These are phyloP conservation scores for Coenonympha glycerion DNA, from an alignment of 2,888 invertebrate genomes.

Conservation along the genomic window DNA sequence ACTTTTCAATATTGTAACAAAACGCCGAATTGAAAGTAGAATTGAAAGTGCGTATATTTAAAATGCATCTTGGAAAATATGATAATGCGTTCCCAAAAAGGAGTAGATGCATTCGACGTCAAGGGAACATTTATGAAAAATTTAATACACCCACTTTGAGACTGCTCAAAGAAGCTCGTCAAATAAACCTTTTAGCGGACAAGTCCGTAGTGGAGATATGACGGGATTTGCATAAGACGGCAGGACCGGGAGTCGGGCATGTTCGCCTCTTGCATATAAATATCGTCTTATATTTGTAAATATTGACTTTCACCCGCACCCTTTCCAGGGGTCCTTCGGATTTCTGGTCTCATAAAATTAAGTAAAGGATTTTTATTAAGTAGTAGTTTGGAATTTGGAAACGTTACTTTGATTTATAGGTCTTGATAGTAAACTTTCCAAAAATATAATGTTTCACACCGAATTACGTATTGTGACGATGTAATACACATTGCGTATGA, in stretches of 20 bases:
- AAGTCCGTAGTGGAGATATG: slow-evolving; percentile 62
- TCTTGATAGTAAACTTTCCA: too few relatives aligned
- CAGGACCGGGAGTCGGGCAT: slow-evolving; percentile 49
- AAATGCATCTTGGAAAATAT: slow-evolving; percentile 3
- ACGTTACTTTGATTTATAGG: too few relatives aligned
- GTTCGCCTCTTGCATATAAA: slow-evolving; percentile 73
- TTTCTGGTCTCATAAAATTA: slow-evolving; percentile 65
- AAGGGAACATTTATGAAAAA: slow-evolving; percentile 65
- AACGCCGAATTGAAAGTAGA: too few relatives aligned
- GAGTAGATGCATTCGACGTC: slow-evolving; percentile 41
- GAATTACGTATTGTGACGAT: too few relatives aligned
- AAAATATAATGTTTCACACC: too few relatives aligned
- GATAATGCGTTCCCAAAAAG: slow-evolving; percentile 2
- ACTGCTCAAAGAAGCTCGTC: slow-evolving; percentile 54
- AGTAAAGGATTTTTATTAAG: slow-evolving; percentile 62
- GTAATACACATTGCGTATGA: too few relatives aligned
- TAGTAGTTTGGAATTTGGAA: too few relatives aligned
- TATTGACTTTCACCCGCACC: slow-evolving; percentile 70
- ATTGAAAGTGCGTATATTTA: too few relatives aligned
- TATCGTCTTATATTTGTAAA: slow-evolving; percentile 74
- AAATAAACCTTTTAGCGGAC: slow-evolving; percentile 67
- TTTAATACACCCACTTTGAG: slow-evolving; percentile 60
- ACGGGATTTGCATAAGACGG: slow-evolving; percentile 66
- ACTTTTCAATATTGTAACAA: too few relatives aligned
- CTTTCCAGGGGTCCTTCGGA: slow-evolving; percentile 45